phyloP scores from a whole-genome alignment of 1,140 invertebrate genomes.

The Orchestia grillus region DNA sequence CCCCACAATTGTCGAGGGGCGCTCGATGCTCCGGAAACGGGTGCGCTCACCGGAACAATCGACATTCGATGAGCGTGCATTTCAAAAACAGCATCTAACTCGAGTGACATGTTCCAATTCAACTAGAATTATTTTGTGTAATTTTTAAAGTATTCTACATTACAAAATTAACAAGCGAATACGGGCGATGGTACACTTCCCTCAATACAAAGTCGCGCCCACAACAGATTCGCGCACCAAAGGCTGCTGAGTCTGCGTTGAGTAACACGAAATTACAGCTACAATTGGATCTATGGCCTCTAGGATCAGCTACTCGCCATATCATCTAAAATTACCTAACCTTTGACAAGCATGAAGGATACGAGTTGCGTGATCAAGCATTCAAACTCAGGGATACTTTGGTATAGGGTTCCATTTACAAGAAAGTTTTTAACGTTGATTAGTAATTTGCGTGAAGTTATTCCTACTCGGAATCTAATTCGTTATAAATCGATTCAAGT shows the following conservation, averaged over 20 bases:
- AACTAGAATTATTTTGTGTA: not conserved
- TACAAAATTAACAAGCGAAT: not conserved
- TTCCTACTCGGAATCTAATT: no score
- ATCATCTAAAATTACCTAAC: not conserved
- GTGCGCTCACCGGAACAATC: not conserved
- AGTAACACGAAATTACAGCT: not conserved
- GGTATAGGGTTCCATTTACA: not conserved
- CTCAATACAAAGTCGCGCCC: not conserved
- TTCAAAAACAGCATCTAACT: not conserved
- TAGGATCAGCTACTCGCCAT: not conserved
- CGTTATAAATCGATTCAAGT: no score
- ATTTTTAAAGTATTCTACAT: not conserved
- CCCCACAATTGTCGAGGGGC: not conserved
- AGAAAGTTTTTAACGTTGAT: no score
- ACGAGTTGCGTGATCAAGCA: not conserved
- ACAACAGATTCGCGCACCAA: not conserved
- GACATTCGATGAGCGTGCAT: not conserved
- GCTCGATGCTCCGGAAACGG: not conserved
- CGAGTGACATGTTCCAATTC: not conserved
- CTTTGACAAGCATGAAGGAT: not conserved
- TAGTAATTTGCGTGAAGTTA: no score
- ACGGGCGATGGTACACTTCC: not conserved
- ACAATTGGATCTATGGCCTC: not conserved
- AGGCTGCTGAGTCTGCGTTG: not conserved
- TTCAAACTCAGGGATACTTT: not conserved